Percentiles rank a stretch among this genome's conserved stretches.
These are phyloP conservation scores for Danio albolineatus DNA, from an alignment of 2,797 vertebrate genomes.

Conservation along the genomic window DNA sequence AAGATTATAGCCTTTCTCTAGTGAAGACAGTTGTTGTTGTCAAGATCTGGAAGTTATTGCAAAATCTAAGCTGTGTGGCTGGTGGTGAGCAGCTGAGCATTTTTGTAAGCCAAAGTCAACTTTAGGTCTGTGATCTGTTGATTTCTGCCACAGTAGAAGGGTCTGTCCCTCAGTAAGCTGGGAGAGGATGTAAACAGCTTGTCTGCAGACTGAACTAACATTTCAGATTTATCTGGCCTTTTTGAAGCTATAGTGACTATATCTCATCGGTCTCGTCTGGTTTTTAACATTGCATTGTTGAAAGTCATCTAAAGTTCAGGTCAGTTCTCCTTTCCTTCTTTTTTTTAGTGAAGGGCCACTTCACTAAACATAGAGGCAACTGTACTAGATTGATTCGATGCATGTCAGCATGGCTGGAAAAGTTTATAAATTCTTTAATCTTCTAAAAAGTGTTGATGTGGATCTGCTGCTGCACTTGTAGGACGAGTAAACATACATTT, in stretches of 20 bases:
- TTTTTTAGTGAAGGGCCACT: slow-evolving; percentile 26
- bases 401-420: neutral
- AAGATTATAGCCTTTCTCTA: slow-evolving; percentile 11
- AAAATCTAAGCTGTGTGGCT: slow-evolving; percentile 27
- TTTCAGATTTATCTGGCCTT: slow-evolving; percentile 42
- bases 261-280: slow-evolving; percentile 23
- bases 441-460: slow-evolving; percentile 11
- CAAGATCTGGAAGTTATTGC: slow-evolving; percentile 33
- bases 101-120: slow-evolving; percentile 43
- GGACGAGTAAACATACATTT: neutral
- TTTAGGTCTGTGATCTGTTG: slow-evolving; percentile 37
- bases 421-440: slow-evolving; percentile 8
- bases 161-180: slow-evolving; percentile 41
- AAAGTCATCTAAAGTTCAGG: slow-evolving; percentile 44
- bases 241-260: slow-evolving; percentile 33
- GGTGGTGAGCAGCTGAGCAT: slow-evolving; percentile 42
- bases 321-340: slow-evolving; percentile 42
- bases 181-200: slow-evolving; percentile 45
- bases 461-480: slow-evolving; percentile 9
- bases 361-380: slow-evolving; percentile 2
- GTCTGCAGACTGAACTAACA: slow-evolving; percentile 36
- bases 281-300: slow-evolving; percentile 36
- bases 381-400: slow-evolving; percentile 22
- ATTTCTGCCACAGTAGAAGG: slow-evolving; percentile 33
- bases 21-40: slow-evolving; percentile 29